These are phyloP conservation scores for Mormyrus hasselquistii DNA, from an alignment of 2,797 vertebrate genomes.

Conservation along the genomic window DNA sequence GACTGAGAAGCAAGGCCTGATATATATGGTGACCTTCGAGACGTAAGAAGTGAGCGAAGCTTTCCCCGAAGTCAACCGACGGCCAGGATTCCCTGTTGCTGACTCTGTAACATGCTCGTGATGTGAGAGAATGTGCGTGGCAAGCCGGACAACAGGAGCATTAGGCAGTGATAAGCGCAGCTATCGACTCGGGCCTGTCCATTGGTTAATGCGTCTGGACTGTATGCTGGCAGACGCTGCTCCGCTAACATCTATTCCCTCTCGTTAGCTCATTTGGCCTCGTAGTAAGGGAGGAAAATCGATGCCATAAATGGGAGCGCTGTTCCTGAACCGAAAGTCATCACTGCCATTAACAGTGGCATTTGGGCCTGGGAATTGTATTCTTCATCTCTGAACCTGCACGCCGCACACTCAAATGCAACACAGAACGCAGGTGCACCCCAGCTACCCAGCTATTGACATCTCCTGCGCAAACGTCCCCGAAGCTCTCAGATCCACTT, in stretches of 20 bases:
- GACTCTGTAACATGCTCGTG: background rate
- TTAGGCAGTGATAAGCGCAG: background rate
- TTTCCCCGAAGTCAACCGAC: background rate
- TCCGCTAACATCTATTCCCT: background rate
- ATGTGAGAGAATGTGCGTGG: background rate
- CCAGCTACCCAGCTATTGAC: background rate
- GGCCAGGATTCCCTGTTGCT: background rate
- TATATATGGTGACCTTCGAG: background rate
- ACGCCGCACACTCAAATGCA: background rate
- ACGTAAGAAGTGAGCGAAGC: background rate
- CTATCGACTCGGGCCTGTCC: background rate
- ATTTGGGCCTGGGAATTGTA: background rate
- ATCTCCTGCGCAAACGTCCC: background rate
- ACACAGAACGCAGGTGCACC: background rate
- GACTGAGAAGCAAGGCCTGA: background rate
- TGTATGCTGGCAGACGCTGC: background rate
- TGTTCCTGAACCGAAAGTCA: background rate
- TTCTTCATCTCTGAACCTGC: background rate
- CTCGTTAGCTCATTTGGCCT: background rate
- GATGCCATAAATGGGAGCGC: background rate
- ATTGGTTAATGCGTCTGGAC: background rate
- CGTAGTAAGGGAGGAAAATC: background rate
- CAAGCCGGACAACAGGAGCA: background rate
- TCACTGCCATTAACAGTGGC: background rate
- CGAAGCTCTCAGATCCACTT: background rate